phyloP scores from a whole-genome alignment of 1,140 invertebrate species.

The Mamestra configurata region DNA sequence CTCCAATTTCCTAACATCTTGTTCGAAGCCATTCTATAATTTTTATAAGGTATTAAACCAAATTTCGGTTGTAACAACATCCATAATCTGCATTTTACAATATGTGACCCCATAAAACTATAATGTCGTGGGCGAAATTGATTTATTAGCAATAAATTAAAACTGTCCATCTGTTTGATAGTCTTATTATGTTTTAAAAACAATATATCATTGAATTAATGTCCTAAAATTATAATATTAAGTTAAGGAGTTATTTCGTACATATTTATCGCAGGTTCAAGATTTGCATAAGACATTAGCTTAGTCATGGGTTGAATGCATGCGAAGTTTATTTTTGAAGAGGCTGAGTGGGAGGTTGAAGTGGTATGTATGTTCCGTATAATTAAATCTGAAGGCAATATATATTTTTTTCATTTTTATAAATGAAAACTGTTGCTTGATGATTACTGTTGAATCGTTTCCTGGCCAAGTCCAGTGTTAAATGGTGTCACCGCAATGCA shows the following conservation, averaged over 20 bases:
- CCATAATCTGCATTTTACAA: slow-evolving; percentile 14
- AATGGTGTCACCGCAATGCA: too few species aligned
- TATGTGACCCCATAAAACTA: background rate
- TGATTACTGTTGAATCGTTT: too few species aligned
- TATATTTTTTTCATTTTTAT: too few species aligned
- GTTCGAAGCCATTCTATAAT: background rate
- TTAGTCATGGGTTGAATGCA: slow-evolving; percentile 7
- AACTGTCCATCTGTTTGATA: background rate
- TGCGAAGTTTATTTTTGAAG: background rate
- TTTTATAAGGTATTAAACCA: background rate
- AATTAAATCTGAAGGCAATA: too few species aligned
- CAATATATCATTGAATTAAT: slow-evolving; percentile 38
- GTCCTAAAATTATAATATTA: slow-evolving; percentile 23
- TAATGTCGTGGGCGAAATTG: slow-evolving; percentile 27
- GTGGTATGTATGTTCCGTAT: background rate
- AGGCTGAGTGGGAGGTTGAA: background rate
- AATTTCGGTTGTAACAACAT: background rate
- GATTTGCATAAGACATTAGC: background rate
- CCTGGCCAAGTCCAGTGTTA: too few species aligned
- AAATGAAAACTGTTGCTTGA: too few species aligned
- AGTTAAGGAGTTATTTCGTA: background rate
- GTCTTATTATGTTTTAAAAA: slow-evolving; percentile 28
- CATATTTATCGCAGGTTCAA: background rate
- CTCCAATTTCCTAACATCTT: background rate
- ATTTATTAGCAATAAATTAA: slow-evolving; percentile 31